phyloP scores from a whole-genome alignment of 2,888 invertebrate species.

The Acrobasis repandana region DNA sequence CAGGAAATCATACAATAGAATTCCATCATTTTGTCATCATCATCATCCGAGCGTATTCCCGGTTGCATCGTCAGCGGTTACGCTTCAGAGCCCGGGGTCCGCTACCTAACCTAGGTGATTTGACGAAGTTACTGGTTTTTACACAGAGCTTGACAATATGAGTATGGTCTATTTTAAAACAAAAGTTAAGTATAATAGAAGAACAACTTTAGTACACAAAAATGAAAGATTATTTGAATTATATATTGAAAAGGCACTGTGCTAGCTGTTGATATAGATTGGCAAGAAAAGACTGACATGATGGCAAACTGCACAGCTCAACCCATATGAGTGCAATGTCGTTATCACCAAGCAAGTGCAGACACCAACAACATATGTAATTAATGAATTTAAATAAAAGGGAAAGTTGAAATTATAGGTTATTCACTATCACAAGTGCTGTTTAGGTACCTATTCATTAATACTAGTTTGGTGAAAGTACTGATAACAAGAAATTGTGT shows the following conservation, averaged over 20 bases:
- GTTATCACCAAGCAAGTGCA: neutral
- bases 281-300: neutral
- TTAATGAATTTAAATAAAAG: neutral
- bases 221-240: neutral
- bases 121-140: too few species aligned
- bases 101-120: too few species aligned
- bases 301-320: neutral
- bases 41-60: too few species aligned
- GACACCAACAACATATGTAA: neutral
- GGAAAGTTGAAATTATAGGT: neutral
- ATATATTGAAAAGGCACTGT: neutral
- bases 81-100: too few species aligned
- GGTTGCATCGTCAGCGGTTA: too few species aligned
- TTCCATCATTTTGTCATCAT: too few species aligned
- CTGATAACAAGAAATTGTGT: neutral
- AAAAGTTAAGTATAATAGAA: too few species aligned
- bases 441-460: neutral
- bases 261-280: neutral
- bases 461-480: neutral
- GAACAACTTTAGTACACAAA: too few species aligned
- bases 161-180: too few species aligned
- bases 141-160: too few species aligned
- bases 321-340: neutral
- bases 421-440: neutral
- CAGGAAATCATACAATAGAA: too few species aligned